Percentiles rank a stretch among this genome's conserved stretches.
Evolutionary conservation across 92 coral and sea anemone genomes (phyloP).

Genomic region (Porites lobata): DNA sequence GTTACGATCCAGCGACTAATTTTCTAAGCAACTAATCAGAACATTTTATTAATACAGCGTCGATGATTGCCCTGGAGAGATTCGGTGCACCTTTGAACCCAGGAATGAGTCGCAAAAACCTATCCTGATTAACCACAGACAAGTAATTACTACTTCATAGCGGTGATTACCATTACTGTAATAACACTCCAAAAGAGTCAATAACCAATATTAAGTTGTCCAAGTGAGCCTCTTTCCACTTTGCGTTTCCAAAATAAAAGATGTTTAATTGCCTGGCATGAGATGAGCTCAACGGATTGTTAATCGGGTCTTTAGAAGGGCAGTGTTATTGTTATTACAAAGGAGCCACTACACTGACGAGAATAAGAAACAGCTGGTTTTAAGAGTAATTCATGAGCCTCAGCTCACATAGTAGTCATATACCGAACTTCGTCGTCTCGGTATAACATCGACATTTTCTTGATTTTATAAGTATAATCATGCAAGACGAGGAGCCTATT

Average conservation of each 20-base stretch:
- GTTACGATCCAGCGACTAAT: conserved; percentile 38
- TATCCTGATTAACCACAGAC: conserved; percentile 13
- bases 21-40: conserved; percentile 54
- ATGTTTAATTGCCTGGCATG: conserved; percentile 39
- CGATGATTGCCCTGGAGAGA: conserved; percentile 29
- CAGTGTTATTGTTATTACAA: conserved; percentile 34
- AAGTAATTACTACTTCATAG: conserved; percentile 13
- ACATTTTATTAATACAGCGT: neutral
- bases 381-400: neutral
- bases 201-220: conserved; percentile 34
- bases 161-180: conserved; percentile 7
- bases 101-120: neutral
- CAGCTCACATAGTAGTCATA: neutral
- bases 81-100: conserved; percentile 38
- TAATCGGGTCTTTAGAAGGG: conserved; percentile 30
- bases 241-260: neutral
- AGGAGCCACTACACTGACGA: conserved; percentile 19
- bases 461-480: neutral
- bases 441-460: neutral
- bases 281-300: conserved; percentile 1
- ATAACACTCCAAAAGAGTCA: conserved; percentile 37
- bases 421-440: neutral
- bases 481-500: too few relatives aligned
- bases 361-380: conserved; percentile 35
- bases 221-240: conserved; percentile 19